Evolutionary conservation across 2,797 vertebrate genomes (phyloP), one percentile per base, ranked within the genome.

Genomic region (Pagetopsis macropterus): DNA sequence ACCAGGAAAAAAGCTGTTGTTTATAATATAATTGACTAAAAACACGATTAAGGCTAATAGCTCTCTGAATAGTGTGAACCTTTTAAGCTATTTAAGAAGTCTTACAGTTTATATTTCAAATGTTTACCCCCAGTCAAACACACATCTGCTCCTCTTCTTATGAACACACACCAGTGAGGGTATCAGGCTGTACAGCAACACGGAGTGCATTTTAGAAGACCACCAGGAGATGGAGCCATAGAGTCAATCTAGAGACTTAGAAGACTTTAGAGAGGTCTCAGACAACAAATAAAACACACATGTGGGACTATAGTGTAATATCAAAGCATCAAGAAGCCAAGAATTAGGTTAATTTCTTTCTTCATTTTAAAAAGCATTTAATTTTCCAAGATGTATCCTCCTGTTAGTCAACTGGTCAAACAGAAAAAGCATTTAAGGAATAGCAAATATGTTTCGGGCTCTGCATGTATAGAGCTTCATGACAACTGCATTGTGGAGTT

Each of bases 161-260:
- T 1, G 69, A 37, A 80, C 67, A 80, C 67, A 70, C 65, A 19
- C 45, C 31, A 17, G 45, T 63, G 50, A 46, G 52, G 17, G 56
- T 46, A 64, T 78, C 40, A 54, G 75, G 33, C 46, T 57, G 41
- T 62, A 58, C 67, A 66, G 69, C 70, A 31, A 63, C 44, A 61
- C 49, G 5, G 59, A 76, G 66, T 23, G 56, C 56, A 71, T 43
- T 64, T 76, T 17, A 58, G 1, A 71, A 43, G 7, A 45, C 27
- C 14, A 84, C 86, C 90, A 90, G 82, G 15, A 88, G 91, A 68
- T 81, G 89, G 89, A 11, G 89, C 84, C 74, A 79, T 58, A 71
- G 78, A 88, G 85, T 85, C 55, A 2, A 52, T 65, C 73, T 56
- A 43, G 27, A 27, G 27, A 27, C 27, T 27, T 27, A 27, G 27